A percentile compares a stretch with the other conserved stretches of the same genome.
phyloP scores from a whole-genome alignment of 2,888 invertebrate genomes.

The Microctonus aethiopoides region DNA sequence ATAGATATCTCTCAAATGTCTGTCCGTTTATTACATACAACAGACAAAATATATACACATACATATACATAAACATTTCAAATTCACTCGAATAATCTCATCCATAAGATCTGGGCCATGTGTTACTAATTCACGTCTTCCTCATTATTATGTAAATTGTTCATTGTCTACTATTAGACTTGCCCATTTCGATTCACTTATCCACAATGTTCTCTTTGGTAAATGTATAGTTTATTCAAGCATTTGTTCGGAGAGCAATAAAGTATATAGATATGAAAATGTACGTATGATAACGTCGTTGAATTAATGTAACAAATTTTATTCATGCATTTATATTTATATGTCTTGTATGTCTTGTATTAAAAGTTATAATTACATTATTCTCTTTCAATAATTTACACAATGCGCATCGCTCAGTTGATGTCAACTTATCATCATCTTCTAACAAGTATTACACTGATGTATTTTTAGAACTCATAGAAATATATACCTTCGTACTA shows the following conservation, averaged over 20 bases:
- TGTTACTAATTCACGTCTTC: slow-evolving; percentile 21
- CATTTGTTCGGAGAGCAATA: background rate
- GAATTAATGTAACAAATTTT: slow-evolving; percentile 4
- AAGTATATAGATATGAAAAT: background rate
- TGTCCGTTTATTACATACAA: background rate
- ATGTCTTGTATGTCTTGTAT: too few relatives aligned
- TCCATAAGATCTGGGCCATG: slow-evolving; percentile 22
- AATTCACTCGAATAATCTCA: slow-evolving; percentile 28
- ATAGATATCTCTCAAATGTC: slow-evolving; percentile 8
- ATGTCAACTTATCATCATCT: slow-evolving; percentile 34
- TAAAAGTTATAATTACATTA: background rate
- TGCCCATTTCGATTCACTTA: slow-evolving; percentile 5
- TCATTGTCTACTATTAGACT: background rate
- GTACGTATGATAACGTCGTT: background rate
- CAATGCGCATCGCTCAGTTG: slow-evolving; percentile 19
- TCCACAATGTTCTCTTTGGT: background rate
- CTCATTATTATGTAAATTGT: slow-evolving; percentile 29
- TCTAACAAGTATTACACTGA: slow-evolving; percentile 35
- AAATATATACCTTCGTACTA: slow-evolving; percentile 41
- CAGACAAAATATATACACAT: background rate
- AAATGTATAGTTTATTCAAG: background rate
- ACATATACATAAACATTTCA: slow-evolving; percentile 25
- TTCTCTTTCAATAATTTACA: background rate
- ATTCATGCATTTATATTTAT: background rate
- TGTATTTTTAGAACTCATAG: slow-evolving; percentile 36